phyloP scores from a whole-genome alignment of 2,113 vertebrate genomes.

The Macquaria ambigua region DNA sequence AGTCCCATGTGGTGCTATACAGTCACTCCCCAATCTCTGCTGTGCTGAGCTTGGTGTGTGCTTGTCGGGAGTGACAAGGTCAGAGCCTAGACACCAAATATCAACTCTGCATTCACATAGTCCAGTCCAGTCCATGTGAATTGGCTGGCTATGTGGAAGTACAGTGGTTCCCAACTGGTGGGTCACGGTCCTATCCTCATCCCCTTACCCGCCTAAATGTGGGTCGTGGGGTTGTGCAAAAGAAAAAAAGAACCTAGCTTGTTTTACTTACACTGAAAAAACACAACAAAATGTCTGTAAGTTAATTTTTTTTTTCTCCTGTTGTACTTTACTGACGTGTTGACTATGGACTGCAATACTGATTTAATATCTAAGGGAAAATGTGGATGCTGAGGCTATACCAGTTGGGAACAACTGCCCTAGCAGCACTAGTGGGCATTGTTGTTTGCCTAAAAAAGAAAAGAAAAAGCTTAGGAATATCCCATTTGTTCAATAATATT shows the following conservation, averaged over 20 bases:
- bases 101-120: not conserved
- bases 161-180: not conserved
- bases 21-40: not conserved
- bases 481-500: not conserved
- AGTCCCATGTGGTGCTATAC: not conserved
- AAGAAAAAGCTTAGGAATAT: not conserved
- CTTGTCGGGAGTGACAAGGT: not conserved
- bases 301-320: too few species aligned
- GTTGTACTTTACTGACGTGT: not conserved
- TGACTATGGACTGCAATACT: not conserved
- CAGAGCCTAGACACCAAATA: not conserved
- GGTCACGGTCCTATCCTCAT: not conserved
- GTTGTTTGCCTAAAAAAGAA: not conserved
- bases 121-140: not conserved
- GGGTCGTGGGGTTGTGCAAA: not conserved
- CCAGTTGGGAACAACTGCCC: not conserved
- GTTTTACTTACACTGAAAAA: not conserved
- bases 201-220: too few species aligned
- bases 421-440: not conserved
- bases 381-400: not conserved
- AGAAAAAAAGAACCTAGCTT: not conserved
- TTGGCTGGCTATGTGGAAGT: not conserved
- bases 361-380: not conserved
- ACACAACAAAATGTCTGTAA: not conserved
- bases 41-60: not conserved